Evolutionary conservation across 1,140 invertebrate genomes (phyloP), one percentile per base, ranked within the genome.

Genomic region (Drosophila pseudoobscura): DNA sequence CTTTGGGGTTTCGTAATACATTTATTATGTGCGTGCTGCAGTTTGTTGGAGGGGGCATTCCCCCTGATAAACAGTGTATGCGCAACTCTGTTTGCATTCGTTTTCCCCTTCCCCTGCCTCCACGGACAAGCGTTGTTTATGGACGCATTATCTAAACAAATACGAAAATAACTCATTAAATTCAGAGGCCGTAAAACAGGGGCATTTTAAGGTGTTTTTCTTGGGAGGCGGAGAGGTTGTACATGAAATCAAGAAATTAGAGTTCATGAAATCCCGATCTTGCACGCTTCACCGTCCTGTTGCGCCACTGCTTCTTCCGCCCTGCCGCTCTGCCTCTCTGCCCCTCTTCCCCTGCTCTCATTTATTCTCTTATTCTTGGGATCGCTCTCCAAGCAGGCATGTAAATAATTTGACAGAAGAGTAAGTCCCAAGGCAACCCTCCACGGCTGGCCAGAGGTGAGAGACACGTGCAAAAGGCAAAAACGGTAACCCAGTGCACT

Each of bases 131-230:
- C 41, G 44, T 84, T 85, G 82, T 85, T 85, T 87, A 85, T 82
- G 70, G 51, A 80, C 65, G 82, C 82, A 85, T 85, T 85, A 85
- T 85, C 82, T 88, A 87, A 87, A 87, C 83, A 87, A 87, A 88
- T 87, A 88, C 83, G 74, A 87, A 88, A 87, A 88, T 87, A 87
- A 62, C 54, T 57, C 78, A 88, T 88, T 82, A 78, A 78, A 82
- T 59, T 50, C 71, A 79, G 65, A 59, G 31, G 46, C 65, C 78
- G 76, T 88, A 69, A 83, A 87, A 88, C 71, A 54, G 55, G 66
- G 22, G 55, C 66, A 47, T 57, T 57, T 70, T 43, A 41, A 66
- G 61, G 60, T 75, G 46, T 72, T 60, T 45, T 44, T 44, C 55
- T 8, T 5, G 11, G 35, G 35, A 39, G 35, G 3, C 4, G 35